Evolutionary conservation across 30 jellyfish, hydroid and myxozoan species (phyloP).

Genomic region (Pelagia noctiluca): DNA sequence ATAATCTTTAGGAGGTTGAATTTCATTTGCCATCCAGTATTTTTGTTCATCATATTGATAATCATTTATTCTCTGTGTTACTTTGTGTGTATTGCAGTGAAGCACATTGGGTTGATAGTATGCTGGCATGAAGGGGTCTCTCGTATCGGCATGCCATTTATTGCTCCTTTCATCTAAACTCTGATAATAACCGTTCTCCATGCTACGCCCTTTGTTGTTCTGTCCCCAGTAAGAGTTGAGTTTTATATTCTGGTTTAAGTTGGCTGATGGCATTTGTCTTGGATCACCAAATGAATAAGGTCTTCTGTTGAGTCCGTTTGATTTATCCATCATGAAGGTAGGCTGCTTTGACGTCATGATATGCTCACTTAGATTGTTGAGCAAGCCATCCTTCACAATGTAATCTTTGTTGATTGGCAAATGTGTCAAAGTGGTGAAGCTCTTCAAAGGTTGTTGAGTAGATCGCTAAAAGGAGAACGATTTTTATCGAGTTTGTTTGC

Average conservation of each 20-base stretch:
- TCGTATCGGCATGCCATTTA: too few relatives aligned
- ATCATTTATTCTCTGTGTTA: background rate
- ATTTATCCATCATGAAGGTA: background rate
- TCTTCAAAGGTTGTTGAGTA: too few relatives aligned
- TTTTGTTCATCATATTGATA: background rate
- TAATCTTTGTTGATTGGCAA: too few relatives aligned
- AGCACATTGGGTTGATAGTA: background rate
- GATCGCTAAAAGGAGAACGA: too few relatives aligned
- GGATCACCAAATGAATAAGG: conserved; percentile 71
- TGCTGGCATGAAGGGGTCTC: background rate
- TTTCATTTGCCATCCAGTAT: conserved; percentile 19
- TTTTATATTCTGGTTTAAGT: background rate
- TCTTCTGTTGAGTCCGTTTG: conserved; percentile 8
- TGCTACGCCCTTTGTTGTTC: background rate
- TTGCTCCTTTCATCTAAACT: too few relatives aligned
- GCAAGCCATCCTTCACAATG: too few relatives aligned
- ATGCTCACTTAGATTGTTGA: too few relatives aligned
- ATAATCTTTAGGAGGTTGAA: conserved; percentile 48
- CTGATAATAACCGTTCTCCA: background rate
- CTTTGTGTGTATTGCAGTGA: background rate
- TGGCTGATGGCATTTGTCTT: conserved; percentile 36
- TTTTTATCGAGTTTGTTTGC: too few relatives aligned
- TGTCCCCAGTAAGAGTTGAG: background rate
- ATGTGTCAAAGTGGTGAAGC: too few relatives aligned
- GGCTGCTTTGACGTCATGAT: background rate